phyloP scores from a whole-genome alignment of 2,113 vertebrate genomes.

The Periophthalmus modestus region DNA sequence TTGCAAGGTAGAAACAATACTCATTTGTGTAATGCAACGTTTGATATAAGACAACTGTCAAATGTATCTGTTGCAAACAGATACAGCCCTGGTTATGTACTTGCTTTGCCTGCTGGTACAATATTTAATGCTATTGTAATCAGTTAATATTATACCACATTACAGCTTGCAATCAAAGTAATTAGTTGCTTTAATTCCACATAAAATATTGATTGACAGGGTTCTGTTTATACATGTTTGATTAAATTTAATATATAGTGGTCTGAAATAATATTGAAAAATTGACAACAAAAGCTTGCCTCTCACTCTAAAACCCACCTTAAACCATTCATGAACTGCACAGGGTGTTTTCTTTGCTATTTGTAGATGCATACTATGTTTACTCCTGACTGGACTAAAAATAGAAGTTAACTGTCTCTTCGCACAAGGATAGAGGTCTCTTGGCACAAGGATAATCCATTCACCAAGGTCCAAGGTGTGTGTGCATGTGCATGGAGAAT shows the following conservation, averaged over 20 bases:
- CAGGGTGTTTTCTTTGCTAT: conserved; percentile 40
- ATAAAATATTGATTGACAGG: too few relatives aligned
- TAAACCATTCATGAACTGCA: conserved; percentile 22
- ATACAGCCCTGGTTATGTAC: too few relatives aligned
- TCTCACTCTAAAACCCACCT: background rate
- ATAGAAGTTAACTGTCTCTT: conserved; percentile 17
- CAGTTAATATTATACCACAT: too few relatives aligned
- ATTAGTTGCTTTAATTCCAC: too few relatives aligned
- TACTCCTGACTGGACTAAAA: conserved; percentile 41
- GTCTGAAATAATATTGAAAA: background rate
- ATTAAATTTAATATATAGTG: background rate
- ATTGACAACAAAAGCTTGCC: background rate
- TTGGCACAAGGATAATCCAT: conserved; percentile 20
- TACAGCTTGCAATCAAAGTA: too few relatives aligned
- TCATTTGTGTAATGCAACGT: background rate
- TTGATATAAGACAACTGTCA: background rate
- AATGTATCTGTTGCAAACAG: too few relatives aligned
- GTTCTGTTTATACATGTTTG: background rate
- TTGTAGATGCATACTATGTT: conserved; percentile 40
- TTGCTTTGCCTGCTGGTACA: too few relatives aligned
- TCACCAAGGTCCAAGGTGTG: background rate
- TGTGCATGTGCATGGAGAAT: background rate
- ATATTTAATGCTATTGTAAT: too few relatives aligned
- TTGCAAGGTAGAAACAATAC: background rate
- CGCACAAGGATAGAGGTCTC: too few relatives aligned